Evolutionary conservation across 1,140 invertebrate genomes (phyloP).

Genomic region (Eurosta solidaginis): DNA sequence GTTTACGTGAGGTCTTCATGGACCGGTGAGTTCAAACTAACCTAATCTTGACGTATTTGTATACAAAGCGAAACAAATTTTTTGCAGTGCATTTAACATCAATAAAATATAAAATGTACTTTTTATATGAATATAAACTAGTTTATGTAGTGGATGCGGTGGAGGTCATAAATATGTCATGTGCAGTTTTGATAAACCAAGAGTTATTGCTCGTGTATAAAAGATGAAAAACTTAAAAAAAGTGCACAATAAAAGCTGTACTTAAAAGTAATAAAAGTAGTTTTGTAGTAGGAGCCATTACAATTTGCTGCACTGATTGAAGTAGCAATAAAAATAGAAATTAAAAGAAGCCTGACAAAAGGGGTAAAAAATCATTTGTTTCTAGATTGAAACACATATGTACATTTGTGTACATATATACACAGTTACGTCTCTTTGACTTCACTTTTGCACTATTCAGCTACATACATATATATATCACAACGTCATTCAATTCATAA

Average conservation of each 20-base stretch:
- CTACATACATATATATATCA: neutral
- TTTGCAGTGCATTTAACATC: neutral
- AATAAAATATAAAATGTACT: neutral
- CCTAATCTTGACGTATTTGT: too few relatives aligned
- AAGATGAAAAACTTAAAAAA: neutral
- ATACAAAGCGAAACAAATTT: too few relatives aligned
- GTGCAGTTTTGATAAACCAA: conserved; percentile 23
- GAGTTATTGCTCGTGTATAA: neutral
- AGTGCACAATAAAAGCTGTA: neutral
- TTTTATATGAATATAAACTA: neutral
- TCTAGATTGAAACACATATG: neutral
- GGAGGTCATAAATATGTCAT: conserved; percentile 12
- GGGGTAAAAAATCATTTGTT: too few relatives aligned
- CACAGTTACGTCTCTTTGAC: too few relatives aligned
- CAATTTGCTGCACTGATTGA: conserved; percentile 24
- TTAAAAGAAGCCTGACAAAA: neutral
- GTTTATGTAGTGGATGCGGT: conserved; percentile 10
- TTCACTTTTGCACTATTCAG: too few relatives aligned
- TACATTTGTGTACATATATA: neutral
- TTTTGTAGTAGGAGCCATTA: neutral
- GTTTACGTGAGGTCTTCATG: too few relatives aligned
- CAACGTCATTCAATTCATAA: neutral
- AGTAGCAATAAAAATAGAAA: conserved; percentile 23
- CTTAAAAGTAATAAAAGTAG: neutral
- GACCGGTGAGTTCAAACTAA: too few relatives aligned